Evolutionary conservation across 2,113 vertebrate genomes (phyloP).

Genomic region (Oreotrochilus melanogaster): DNA sequence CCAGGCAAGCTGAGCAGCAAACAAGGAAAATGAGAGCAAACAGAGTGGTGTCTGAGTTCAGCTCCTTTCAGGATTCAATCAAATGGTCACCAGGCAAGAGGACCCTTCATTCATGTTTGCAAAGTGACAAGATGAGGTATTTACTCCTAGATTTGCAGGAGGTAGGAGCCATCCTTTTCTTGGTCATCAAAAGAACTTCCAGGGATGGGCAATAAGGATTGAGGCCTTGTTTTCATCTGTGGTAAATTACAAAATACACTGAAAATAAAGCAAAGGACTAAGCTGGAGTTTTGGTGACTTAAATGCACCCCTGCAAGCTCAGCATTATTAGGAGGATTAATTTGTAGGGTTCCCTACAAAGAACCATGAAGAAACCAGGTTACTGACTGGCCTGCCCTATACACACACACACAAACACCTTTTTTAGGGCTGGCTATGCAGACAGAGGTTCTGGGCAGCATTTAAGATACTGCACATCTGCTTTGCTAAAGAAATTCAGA

Average conservation of each 20-base stretch:
- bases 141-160: neutral
- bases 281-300: neutral
- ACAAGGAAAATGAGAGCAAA: neutral
- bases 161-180: neutral
- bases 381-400: neutral
- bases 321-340: neutral
- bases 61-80: neutral
- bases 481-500: neutral
- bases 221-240: neutral
- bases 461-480: neutral
- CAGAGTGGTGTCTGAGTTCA: neutral
- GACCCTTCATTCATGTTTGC: neutral
- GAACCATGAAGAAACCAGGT: neutral
- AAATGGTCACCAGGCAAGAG: neutral
- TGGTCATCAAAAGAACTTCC: neutral
- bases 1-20: neutral
- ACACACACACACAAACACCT: neutral
- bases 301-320: neutral
- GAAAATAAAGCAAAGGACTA: neutral
- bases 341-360: neutral
- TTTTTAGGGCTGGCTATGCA: neutral
- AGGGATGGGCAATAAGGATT: neutral
- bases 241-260: neutral
- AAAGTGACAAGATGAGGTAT: neutral
- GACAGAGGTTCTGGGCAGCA: neutral